Conservation (phyloP, 2,888 invertebrate species). For the Gari tellinella region DNA sequence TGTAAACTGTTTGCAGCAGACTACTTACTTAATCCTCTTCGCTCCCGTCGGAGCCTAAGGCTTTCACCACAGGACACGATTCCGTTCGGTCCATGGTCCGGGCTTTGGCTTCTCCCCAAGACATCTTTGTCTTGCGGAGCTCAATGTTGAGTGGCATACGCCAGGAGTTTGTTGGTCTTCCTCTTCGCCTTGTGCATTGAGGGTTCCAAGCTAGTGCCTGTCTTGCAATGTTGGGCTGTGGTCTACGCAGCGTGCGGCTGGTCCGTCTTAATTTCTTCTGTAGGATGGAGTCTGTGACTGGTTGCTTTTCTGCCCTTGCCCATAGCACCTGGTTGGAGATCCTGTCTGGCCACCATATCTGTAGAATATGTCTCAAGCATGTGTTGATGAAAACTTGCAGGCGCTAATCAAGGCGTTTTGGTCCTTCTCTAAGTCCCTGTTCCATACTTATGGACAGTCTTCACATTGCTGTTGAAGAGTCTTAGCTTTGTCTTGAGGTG, state of each 20-base stretch:
- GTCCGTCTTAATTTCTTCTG: conserved; percentile 4
- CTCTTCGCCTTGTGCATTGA: not conserved
- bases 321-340: conserved; percentile 9
- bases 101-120: too few species aligned
- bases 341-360: not conserved
- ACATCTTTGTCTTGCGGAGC: too few species aligned
- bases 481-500: not conserved
- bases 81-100: too few species aligned
- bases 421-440: not conserved
- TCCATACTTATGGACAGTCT: not conserved
- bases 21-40: too few species aligned
- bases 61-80: too few species aligned
- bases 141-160: too few species aligned
- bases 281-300: not conserved
- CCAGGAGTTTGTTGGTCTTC: not conserved
- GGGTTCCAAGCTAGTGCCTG: conserved; percentile 17
- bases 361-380: too few species aligned
- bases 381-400: not conserved
- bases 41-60: too few species aligned
- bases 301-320: conserved; percentile 5
- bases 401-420: not conserved
- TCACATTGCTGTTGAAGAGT: not conserved
- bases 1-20: too few species aligned
- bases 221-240: not conserved
- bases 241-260: conserved; percentile 3